phyloP scores from a whole-genome alignment of 2,888 invertebrate species.

The Dyspetes luteomarginatus region DNA sequence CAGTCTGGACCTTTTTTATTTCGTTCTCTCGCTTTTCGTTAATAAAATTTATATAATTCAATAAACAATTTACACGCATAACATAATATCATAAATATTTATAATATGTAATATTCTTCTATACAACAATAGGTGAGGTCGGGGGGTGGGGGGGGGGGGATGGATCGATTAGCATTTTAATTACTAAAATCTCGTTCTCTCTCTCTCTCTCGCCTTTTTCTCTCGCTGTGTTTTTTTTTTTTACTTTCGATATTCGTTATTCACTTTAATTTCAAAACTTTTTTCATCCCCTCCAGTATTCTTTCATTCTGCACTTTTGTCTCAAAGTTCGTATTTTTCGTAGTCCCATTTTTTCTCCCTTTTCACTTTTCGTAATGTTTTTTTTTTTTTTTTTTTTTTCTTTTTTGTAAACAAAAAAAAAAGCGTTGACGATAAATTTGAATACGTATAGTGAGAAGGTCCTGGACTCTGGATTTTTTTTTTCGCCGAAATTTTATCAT shows the following conservation, averaged over 20 bases:
- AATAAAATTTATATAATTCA: constrained; percentile 75
- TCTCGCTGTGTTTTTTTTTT: neutral
- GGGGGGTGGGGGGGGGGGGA: too few species aligned
- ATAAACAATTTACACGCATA: constrained; percentile 82
- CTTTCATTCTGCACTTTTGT: neutral
- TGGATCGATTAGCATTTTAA: constrained; percentile 75
- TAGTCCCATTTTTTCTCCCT: neutral
- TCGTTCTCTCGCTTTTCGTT: constrained; percentile 31
- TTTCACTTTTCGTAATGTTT: neutral
- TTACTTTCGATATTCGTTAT: neutral
- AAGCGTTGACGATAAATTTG: neutral
- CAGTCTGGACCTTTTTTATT: neutral
- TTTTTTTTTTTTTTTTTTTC: neutral
- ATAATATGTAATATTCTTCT: constrained; percentile 73
- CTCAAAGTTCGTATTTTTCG: neutral
- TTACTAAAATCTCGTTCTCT: constrained; percentile 59
- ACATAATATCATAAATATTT: constrained; percentile 79
- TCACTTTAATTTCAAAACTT: neutral
- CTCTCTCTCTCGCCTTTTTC: neutral
- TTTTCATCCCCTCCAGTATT: neutral
- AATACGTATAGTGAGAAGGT: neutral
- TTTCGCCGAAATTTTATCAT: neutral
- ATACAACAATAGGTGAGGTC: constrained; percentile 79
- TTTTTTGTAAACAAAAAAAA: too few species aligned
- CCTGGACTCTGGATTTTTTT: constrained; percentile 6